phyloP scores from a whole-genome alignment of 2,888 invertebrate species.

The Bedellia somnulentella region DNA sequence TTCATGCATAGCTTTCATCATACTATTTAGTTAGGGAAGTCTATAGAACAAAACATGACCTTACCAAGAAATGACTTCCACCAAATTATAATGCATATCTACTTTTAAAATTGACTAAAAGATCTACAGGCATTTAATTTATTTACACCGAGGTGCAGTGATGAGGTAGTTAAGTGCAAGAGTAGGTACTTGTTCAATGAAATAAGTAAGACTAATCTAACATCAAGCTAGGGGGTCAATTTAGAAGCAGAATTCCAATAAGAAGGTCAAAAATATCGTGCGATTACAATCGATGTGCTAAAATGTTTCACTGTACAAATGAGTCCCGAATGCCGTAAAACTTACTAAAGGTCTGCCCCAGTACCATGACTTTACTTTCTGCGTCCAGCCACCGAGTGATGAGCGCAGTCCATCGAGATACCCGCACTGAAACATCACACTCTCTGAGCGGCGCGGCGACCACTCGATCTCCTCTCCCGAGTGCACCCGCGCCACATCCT shows the following conservation, averaged over 20 bases:
- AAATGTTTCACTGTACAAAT: conserved; percentile 43
- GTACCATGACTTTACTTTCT: conserved; percentile 96
- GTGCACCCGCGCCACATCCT: conserved; percentile 5
- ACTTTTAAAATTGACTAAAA: too few species aligned
- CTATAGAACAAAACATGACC: too few species aligned
- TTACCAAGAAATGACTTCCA: too few species aligned
- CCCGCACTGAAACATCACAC: conserved; percentile 79
- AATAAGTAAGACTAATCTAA: too few species aligned
- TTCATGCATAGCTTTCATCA: too few species aligned
- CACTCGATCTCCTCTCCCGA: conserved; percentile 7
- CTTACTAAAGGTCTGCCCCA: conserved; percentile 97
- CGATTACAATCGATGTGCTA: conserved; percentile 53
- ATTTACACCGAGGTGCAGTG: too few species aligned
- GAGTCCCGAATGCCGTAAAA: conserved; percentile 55
- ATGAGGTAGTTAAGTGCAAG: too few species aligned
- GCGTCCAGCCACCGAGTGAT: conserved; percentile 94
- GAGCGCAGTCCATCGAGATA: conserved; percentile 92
- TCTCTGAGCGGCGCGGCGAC: conserved; percentile 44
- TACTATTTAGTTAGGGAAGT: too few species aligned
- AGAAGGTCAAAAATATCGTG: conserved; percentile 33
- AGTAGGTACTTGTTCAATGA: too few species aligned
- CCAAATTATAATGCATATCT: too few species aligned
- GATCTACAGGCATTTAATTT: too few species aligned
- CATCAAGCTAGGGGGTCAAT: conserved; percentile 44
- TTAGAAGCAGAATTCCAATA: conserved; percentile 48